A percentile compares a stretch with the other conserved stretches of the same genome.
Evolutionary conservation across 2,113 vertebrate genomes (phyloP).

Genomic region (Dasyprocta punctata): DNA sequence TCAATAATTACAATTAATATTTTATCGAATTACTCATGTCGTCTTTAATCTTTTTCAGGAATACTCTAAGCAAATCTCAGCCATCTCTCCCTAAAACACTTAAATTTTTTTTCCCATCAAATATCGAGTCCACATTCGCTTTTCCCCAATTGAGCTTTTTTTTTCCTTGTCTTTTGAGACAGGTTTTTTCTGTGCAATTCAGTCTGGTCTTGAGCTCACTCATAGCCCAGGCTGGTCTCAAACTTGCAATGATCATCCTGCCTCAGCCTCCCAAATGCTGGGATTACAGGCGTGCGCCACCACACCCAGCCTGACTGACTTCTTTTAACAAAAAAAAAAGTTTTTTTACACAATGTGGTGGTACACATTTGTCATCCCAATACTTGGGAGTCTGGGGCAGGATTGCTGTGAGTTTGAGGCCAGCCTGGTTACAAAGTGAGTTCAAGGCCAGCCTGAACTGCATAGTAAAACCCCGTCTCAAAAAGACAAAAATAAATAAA

Average conservation of each 20-base stretch:
- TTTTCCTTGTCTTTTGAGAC: too few relatives aligned
- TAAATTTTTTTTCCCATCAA: not conserved
- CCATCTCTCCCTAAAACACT: not conserved
- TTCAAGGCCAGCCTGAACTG: not conserved
- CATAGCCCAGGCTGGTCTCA: too few relatives aligned
- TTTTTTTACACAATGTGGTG: not conserved
- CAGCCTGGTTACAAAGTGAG: not conserved
- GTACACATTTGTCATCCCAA: not conserved
- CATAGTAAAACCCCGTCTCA: not conserved
- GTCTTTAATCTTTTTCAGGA: not conserved
- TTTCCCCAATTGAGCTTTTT: too few relatives aligned
- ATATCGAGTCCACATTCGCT: too few relatives aligned
- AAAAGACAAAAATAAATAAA: not conserved
- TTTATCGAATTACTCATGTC: not conserved
- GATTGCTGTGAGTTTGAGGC: not conserved
- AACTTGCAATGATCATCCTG: too few relatives aligned
- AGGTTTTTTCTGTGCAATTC: too few relatives aligned
- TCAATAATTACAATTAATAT: not conserved
- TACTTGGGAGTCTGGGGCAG: not conserved
- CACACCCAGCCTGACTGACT: not conserved
- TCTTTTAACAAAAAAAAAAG: not conserved
- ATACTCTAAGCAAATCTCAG: constrained; percentile 46
- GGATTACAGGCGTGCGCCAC: too few relatives aligned
- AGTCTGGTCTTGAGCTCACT: too few relatives aligned
- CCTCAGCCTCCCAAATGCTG: too few relatives aligned